Base-by-base conservation (phyloP, 2,797 vertebrate species). In the Poeciliopsis turneri region DNA sequence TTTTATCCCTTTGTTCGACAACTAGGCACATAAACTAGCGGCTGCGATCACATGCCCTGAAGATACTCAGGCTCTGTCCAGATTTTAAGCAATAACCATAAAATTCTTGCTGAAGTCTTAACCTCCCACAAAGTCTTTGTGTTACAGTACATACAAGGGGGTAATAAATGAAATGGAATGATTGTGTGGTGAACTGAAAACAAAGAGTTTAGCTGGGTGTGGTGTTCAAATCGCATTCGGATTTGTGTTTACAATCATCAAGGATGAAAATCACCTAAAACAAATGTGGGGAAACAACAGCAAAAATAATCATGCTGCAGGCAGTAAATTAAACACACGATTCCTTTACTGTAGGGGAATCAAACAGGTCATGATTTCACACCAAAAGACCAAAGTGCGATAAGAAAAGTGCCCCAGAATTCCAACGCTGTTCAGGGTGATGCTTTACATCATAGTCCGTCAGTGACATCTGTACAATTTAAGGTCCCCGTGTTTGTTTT, bases 1-100 rank as follows among this genome's bases (percentile, higher is more conserved):
- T 43, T 89, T 89, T 85, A 86, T 83, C 53, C 81, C 18, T 33
- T 73, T 90, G 86, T 87, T 83, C 51, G 90, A 93, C 90, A 92
- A 91, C 94, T 94, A 95, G 95, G 95, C 95, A 95, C 95, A 93
- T 94, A 88, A 93, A 95, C 94, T 95, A 95, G 93, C 93, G 91
- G 92, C 93, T 94, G 92, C 91, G 92, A 90, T 94, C 87, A 87
- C 80, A 93, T 83, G 85, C 92, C 91, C 91, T 93, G 88, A 92
- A 93, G 88, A 85, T 80, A 39, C 69, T 91, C 92, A 89, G 89
- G 82, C 82, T 93, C 87, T 88, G 82, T 90, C 91, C 76, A 92
- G 77, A 87, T 86, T 82, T 80, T 75, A 90, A 90, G 85, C 76
- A 84, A 86, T 86, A 92, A 83, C 49, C 83, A 79, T 85, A 70